Evolutionary conservation across 2,797 vertebrate genomes (phyloP).

Genomic region (Thamnophis elegans): DNA sequence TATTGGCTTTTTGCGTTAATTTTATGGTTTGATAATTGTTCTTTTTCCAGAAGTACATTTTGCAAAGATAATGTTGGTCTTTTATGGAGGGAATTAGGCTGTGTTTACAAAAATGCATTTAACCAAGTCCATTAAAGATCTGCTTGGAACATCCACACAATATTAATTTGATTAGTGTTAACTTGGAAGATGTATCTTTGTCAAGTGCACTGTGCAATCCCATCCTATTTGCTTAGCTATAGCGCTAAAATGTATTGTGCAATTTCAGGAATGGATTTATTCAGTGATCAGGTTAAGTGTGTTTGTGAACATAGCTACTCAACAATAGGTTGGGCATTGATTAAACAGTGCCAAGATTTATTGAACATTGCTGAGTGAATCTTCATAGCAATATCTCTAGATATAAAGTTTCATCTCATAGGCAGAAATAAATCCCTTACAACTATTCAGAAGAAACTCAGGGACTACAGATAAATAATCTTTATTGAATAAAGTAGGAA

Average conservation of each 20-base stretch:
- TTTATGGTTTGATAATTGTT: background rate
- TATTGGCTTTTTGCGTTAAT: background rate
- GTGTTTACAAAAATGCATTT: background rate
- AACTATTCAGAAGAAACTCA: background rate
- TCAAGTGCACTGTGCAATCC: background rate
- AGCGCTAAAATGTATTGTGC: background rate
- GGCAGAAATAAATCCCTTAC: background rate
- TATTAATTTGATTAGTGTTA: background rate
- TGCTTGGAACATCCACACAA: background rate
- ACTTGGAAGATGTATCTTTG: background rate
- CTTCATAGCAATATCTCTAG: background rate
- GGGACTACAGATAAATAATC: background rate
- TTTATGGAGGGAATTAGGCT: background rate
- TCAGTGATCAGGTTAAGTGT: background rate
- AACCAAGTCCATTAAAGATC: background rate
- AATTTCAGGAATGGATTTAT: background rate
- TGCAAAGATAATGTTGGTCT: background rate
- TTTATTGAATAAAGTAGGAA: background rate
- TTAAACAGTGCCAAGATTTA: background rate
- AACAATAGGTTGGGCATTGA: background rate
- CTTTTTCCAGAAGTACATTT: background rate
- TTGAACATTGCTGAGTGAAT: background rate
- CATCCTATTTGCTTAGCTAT: background rate
- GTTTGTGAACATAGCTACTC: background rate
- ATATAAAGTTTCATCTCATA: background rate